Evolutionary conservation across 2,797 vertebrate genomes (phyloP), one percentile per base, ranked within the genome.

Genomic region (Hypotaenidia okinawae): DNA sequence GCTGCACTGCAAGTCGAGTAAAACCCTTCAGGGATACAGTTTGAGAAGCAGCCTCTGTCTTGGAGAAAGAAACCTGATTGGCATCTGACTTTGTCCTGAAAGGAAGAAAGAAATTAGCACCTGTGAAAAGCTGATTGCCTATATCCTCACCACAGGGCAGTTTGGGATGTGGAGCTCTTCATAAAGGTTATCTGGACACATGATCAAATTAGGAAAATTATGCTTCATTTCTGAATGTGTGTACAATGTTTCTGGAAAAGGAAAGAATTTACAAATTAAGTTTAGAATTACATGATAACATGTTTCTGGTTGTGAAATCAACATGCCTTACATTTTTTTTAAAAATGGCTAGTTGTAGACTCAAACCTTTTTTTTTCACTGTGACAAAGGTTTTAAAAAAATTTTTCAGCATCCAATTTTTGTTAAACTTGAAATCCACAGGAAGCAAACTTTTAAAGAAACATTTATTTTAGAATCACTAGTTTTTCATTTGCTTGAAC

Each of bases 211-310:
- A 35, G 30, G 23, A 67, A 41, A 59, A 39, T 4, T 37, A 10
- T 2, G 8, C 23, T 76, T 80, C 8, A 8, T 24, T 80, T 84
- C 47, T 57, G 54, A 78, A 74, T 9, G 16, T 14, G 4, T 27
- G 17, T 59, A 41, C 30, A 74, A 52, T 5, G 6, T 47, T 39
- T 47, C 51, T 61, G 43, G 59, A 28, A 17, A 58, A 84, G 33
- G 8, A 57, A 85, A 27, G 30, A 24, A 58, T 55, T 83, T 52
- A 2, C 77, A 64, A 70, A 25, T 63, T 55, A 43, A 24, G 8
- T 63, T n/a, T 37, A 45, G 13, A 16, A 5, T 35, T 51, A 25
- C 0, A 0, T 16, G 41, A 41, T 15, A 4, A 32, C 0, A 0
- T 47, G 18, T 33, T 43, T 57, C 33, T 88, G 22, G 6, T 7